A percentile compares a stretch with the other conserved stretches of the same genome.
Conservation (phyloP, 2,888 invertebrate species). For the Leucophora obtusa region DNA sequence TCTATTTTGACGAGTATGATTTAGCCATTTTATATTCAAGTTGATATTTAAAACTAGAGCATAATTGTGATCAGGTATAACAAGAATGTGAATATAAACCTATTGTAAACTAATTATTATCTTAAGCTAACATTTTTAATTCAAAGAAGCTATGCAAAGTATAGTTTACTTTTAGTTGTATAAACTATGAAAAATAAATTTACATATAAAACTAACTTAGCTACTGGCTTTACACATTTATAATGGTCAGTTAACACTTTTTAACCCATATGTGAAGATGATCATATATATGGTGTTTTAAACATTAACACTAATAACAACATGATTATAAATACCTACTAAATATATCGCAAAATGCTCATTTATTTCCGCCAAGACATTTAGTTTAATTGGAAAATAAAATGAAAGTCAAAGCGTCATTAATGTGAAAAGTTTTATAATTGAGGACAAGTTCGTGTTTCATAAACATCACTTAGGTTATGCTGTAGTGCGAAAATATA, state of each 20-base stretch:
- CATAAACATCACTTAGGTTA: no score
- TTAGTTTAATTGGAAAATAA: no score
- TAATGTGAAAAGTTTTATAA: no score
- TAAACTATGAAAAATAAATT: background rate
- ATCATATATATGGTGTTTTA: background rate
- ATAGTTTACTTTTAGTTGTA: background rate
- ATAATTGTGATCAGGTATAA: background rate
- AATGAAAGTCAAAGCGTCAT: no score
- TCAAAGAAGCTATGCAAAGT: background rate
- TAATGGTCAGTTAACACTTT: constrained; percentile 5
- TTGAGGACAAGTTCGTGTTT: no score
- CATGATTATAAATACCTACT: no score
- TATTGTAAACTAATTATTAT: background rate
- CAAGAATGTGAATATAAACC: no score
- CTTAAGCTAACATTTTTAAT: background rate
- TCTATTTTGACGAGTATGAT: background rate
- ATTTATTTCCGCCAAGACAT: no score
- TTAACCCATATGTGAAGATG: background rate
- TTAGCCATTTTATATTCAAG: background rate
- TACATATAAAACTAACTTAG: background rate
- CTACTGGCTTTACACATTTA: background rate
- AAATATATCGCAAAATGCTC: no score
- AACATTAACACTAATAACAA: no score
- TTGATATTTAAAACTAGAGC: background rate
- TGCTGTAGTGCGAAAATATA: no score